These are phyloP conservation scores for Burhinus oedicnemus DNA, from an alignment of 2,113 vertebrate species.

Conservation along the genomic window DNA sequence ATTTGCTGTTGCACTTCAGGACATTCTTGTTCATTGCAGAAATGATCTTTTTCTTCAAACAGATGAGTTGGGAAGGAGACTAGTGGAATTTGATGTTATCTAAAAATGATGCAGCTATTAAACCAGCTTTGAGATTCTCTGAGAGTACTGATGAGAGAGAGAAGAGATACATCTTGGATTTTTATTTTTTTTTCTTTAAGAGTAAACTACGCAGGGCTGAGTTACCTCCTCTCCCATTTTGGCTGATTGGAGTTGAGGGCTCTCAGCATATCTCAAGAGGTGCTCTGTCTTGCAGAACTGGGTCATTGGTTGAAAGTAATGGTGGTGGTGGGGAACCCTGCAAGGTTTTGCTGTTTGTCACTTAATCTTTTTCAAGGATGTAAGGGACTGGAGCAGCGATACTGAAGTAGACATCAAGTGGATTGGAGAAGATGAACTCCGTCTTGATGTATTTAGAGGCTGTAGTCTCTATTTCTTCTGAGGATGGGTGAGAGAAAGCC, in stretches of 20 bases:
- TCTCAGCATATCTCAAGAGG: neutral
- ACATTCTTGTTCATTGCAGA: constrained; percentile 21
- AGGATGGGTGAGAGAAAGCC: neutral
- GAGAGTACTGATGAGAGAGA: constrained; percentile 10
- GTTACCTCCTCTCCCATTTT: constrained; percentile 4
- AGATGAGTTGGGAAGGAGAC: constrained; percentile 41
- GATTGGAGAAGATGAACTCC: neutral
- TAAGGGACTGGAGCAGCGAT: neutral
- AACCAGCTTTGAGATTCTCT: constrained; percentile 32
- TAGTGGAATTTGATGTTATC: constrained; percentile 34
- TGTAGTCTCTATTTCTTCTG: neutral
- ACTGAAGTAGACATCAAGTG: neutral
- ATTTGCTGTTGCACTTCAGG: constrained; percentile 52
- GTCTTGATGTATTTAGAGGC: neutral
- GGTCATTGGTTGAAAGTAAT: constrained; percentile 10
- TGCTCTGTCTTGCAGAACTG: constrained; percentile 15
- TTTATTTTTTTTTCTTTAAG: neutral
- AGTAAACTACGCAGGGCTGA: neutral
- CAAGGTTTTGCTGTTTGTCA: constrained; percentile 14
- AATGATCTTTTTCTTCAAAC: constrained; percentile 35
- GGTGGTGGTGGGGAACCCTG: neutral
- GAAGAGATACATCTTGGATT: neutral
- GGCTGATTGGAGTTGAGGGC: constrained; percentile 19
- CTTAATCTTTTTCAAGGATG: constrained; percentile 5
- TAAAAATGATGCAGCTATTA: constrained; percentile 37